Percentiles rank a stretch among this genome's conserved stretches.
These are phyloP conservation scores for Ericerus pela DNA, from an alignment of 1,140 invertebrate species.

Conservation along the genomic window DNA sequence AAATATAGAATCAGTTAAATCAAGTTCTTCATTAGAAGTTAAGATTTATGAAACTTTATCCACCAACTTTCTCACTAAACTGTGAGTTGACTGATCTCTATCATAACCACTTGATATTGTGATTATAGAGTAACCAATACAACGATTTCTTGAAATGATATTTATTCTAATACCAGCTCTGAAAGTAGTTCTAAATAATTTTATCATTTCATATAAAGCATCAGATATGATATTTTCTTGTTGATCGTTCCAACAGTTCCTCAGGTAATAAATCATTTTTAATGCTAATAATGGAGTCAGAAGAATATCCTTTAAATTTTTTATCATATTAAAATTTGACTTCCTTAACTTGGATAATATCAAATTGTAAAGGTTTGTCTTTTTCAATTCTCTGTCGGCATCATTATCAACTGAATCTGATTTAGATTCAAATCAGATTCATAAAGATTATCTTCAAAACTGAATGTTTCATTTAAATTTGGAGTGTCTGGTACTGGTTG, in stretches of 20 bases:
- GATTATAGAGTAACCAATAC: not conserved
- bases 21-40: conserved; percentile 11
- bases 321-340: not conserved
- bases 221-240: not conserved
- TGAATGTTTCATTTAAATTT: not conserved
- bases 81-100: not conserved
- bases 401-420: too few species aligned
- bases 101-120: conserved; percentile 6
- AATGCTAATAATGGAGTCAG: not conserved
- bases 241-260: not conserved
- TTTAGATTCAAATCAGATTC: too few species aligned
- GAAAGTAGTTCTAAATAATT: conserved; percentile 4
- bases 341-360: conserved; percentile 3
- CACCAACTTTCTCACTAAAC: not conserved
- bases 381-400: too few species aligned
- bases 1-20: conserved; percentile 4
- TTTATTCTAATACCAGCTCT: conserved; percentile 3
- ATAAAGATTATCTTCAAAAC: not conserved
- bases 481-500: not conserved
- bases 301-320: conserved; percentile 2
- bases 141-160: not conserved
- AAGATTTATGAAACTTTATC: conserved; percentile 6
- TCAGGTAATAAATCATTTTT: not conserved
- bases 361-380: too few species aligned
- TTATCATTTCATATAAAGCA: conserved; percentile 7